Evolutionary conservation across 2,113 vertebrate species (phyloP).

Genomic region (Romanogobio albipinnatus): DNA sequence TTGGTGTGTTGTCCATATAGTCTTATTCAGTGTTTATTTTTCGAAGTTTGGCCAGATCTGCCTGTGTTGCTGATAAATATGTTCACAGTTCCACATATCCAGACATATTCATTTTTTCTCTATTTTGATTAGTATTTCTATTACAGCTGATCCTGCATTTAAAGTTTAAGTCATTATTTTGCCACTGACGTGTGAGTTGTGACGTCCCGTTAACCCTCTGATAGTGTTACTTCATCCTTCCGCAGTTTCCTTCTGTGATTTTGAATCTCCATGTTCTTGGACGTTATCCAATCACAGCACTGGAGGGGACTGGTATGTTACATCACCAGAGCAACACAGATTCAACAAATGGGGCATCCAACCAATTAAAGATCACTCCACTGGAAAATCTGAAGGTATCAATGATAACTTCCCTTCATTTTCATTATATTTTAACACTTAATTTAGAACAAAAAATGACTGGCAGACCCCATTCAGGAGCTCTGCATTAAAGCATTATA

Average conservation of each 20-base stretch:
- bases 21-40: not conserved
- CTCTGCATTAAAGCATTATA: no score
- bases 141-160: not conserved
- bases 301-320: conserved; percentile 71
- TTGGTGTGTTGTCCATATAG: not conserved
- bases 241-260: conserved; percentile 74
- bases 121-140: not conserved
- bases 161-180: not conserved
- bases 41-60: not conserved
- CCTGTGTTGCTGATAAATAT: not conserved
- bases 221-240: conserved; percentile 30
- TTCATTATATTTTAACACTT: not conserved
- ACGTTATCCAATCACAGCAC: conserved; percentile 71
- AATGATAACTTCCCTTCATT: not conserved
- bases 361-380: conserved; percentile 71
- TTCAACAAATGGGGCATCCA: conserved; percentile 20
- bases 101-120: not conserved
- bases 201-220: not conserved
- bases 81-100: not conserved
- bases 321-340: conserved; percentile 63
- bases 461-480: not conserved
- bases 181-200: not conserved
- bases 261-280: conserved; percentile 77
- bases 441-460: not conserved
- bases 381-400: conserved; percentile 71